These are phyloP conservation scores for Metallyticus violacea DNA, from an alignment of 2,888 invertebrate genomes.

Conservation along the genomic window DNA sequence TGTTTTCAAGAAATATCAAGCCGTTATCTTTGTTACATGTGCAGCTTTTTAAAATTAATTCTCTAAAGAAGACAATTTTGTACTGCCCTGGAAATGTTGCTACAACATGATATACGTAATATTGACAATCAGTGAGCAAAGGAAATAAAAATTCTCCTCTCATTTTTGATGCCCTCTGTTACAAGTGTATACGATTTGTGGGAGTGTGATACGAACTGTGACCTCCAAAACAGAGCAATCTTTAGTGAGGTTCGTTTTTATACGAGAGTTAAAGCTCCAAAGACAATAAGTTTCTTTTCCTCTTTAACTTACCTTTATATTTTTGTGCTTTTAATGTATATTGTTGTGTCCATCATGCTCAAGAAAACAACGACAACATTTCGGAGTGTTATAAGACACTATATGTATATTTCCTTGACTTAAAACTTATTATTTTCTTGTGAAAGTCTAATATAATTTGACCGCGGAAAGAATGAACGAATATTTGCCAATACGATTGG, in stretches of 20 bases:
- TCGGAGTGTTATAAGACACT: neutral
- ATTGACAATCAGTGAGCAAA: constrained; percentile 29
- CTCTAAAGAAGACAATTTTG: neutral
- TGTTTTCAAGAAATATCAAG: neutral
- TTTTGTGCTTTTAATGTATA: neutral
- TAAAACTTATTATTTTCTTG: neutral
- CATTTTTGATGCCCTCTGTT: neutral
- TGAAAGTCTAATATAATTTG: neutral
- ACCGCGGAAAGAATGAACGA: neutral
- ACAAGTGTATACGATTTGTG: neutral
- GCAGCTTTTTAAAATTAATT: constrained; percentile 12
- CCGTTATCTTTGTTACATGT: neutral
- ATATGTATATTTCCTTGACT: neutral
- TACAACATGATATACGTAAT: constrained; percentile 31
- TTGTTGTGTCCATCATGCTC: constrained; percentile 12
- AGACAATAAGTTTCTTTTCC: neutral
- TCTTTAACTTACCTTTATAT: neutral
- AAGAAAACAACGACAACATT: constrained; percentile 21
- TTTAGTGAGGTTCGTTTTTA: too few species aligned
- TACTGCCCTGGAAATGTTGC: neutral
- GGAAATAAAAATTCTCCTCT: too few species aligned
- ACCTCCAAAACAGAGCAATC: too few species aligned
- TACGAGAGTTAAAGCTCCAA: too few species aligned
- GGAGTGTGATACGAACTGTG: neutral
- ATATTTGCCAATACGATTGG: too few species aligned